Percentiles rank a stretch among this genome's conserved stretches.
Conservation (phyloP, 2,888 invertebrate species). For the Conistra vaccinii region DNA sequence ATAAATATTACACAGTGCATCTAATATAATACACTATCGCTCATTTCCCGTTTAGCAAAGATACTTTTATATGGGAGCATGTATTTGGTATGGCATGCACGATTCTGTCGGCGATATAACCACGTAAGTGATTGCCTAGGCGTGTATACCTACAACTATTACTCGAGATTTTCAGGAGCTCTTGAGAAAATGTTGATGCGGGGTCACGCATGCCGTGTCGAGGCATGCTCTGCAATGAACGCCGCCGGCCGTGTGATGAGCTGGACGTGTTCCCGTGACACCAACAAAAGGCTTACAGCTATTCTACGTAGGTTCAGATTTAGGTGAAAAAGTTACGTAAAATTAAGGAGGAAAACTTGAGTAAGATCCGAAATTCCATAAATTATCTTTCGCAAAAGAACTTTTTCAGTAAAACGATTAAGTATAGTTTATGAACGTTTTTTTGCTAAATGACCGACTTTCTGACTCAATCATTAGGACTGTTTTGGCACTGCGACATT, state of each 20-base stretch:
- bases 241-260: slow-evolving; percentile 75
- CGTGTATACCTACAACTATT: slow-evolving; percentile 60
- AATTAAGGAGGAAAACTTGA: not conserved
- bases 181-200: slow-evolving; percentile 78
- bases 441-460: not conserved
- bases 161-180: slow-evolving; percentile 68
- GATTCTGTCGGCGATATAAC: slow-evolving; percentile 60
- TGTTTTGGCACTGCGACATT: not conserved
- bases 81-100: slow-evolving; percentile 61
- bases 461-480: not conserved
- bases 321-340: not conserved
- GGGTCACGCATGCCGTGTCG: slow-evolving; percentile 79
- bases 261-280: slow-evolving; percentile 67
- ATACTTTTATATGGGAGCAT: slow-evolving; percentile 44
- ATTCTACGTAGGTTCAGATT: slow-evolving; percentile 26
- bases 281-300: slow-evolving; percentile 22
- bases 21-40: slow-evolving; percentile 37
- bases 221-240: slow-evolving; percentile 69
- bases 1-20: slow-evolving; percentile 31
- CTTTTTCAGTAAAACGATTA: slow-evolving; percentile 13
- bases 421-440: not conserved
- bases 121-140: slow-evolving; percentile 64
- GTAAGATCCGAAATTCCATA: not conserved
- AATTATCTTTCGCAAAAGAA: slow-evolving; percentile 1
- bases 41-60: slow-evolving; percentile 50